Evolutionary conservation across 1,140 invertebrate genomes (phyloP), one percentile per base, ranked within the genome.

Genomic region (Anthonomus grandis): DNA sequence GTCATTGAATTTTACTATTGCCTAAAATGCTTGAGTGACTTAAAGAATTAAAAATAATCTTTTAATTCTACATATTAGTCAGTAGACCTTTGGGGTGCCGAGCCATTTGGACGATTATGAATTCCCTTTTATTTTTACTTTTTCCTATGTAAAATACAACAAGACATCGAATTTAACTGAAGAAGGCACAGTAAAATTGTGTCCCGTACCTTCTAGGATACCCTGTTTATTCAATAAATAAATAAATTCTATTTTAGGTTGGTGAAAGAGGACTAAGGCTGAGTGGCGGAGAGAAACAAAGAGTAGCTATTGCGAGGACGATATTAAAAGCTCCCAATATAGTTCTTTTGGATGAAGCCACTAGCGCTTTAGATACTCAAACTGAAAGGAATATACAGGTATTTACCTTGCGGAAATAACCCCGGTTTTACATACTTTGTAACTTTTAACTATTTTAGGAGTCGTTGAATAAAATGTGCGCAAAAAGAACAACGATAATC

Each of bases 261-360:
- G 89, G 89, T 15, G 89, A 91, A 72, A 77, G 89, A 68, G 90
- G 90, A 25, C 70, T 91, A 21, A 80, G 86, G 37, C 74, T 92
- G 13, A 90, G 86, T 73, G 93, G 93, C 1, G 93, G 93, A 15
- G 93, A 97, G 70, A 96, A 96, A 62, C 94, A 97, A 72, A 80
- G 94, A 63, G 90, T 97, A 44, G 94, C 93, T 0, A 97, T 97
- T 57, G 91, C 93, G 0, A 74, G 94, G 54, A 95, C 93, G 0
- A 78, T 97, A 13, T 76, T 97, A 5, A 97, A 97, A 74, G 78
- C 87, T 9, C 93, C 93, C 1, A 72, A 52, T 22, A 65, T 71
- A 49, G 86, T 96, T 34, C 74, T 97, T 9, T 73, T 97, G 0
- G 93, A 97, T 71, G 94, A 97, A 77, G 93, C 90, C 9, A 94